Conservation (phyloP, 2,888 invertebrate species). For the Ectemnius continuus region DNA sequence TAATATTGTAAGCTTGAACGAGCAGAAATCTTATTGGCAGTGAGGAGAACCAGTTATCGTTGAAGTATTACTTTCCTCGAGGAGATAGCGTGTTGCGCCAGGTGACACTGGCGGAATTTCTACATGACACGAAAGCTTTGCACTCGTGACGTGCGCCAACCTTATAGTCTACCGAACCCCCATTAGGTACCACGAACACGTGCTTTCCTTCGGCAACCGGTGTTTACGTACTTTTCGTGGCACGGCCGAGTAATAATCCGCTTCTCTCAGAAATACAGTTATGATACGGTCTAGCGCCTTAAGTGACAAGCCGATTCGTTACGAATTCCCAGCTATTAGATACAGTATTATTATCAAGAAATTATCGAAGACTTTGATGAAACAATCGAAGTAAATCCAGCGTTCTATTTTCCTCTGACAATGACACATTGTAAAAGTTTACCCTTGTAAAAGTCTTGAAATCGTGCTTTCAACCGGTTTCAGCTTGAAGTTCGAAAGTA, state of each 20-base stretch:
- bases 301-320: constrained; percentile 4
- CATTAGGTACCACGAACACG: not conserved
- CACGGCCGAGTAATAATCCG: not conserved
- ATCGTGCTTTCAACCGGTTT: too few relatives aligned
- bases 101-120: constrained; percentile 60
- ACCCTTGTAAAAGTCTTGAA: too few relatives aligned
- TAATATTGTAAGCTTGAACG: not conserved
- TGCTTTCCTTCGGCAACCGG: constrained; percentile 2
- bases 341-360: too few relatives aligned
- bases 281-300: constrained; percentile 6
- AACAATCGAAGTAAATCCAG: too few relatives aligned
- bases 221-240: constrained; percentile 1
- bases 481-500: too few relatives aligned
- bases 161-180: too few relatives aligned
- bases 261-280: constrained; percentile 4
- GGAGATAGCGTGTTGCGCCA: constrained; percentile 56
- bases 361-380: too few relatives aligned
- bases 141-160: not conserved
- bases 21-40: constrained; percentile 21
- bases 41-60: not conserved
- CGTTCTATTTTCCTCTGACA: too few relatives aligned
- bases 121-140: constrained; percentile 29
- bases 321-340: not conserved
- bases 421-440: too few relatives aligned
- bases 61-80: constrained; percentile 47